Evolutionary conservation across 2,797 vertebrate species (phyloP).

Genomic region (Mormyrops boulengeri): DNA sequence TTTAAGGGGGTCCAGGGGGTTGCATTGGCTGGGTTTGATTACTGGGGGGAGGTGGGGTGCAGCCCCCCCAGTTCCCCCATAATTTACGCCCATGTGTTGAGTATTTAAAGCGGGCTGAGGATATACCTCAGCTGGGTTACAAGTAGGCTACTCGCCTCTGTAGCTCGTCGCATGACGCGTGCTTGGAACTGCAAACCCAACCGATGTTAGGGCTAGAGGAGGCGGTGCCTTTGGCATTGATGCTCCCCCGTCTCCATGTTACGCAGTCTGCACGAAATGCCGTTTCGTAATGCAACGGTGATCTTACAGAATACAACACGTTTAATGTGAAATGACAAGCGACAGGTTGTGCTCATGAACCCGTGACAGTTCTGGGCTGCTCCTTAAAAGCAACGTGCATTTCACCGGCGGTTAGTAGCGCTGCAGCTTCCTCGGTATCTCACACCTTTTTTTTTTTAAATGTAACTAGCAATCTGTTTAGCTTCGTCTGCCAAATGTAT

Average conservation of each 20-base stretch:
- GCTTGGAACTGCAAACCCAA: background rate
- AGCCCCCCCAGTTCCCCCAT: background rate
- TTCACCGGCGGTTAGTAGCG: background rate
- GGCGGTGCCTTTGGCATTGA: background rate
- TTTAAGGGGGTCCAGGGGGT: background rate
- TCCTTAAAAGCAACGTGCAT: background rate
- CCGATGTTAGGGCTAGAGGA: background rate
- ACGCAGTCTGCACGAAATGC: background rate
- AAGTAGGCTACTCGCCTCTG: background rate
- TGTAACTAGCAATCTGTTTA: background rate
- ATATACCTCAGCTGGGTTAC: background rate
- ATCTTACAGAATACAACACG: background rate
- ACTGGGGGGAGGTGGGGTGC: background rate
- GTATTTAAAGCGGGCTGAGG: background rate
- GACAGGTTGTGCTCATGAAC: background rate
- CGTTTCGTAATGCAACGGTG: background rate
- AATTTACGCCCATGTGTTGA: background rate
- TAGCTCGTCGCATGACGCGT: background rate
- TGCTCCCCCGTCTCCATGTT: background rate
- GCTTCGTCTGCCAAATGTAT: background rate
- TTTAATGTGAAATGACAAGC: background rate
- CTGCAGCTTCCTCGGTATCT: background rate
- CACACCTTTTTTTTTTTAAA: background rate
- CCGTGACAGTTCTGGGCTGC: background rate
- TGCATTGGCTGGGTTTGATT: background rate